Percentiles rank a stretch among this genome's conserved stretches.
Conservation (phyloP, 2,888 invertebrate species). For the Troglohyphantes excavatus region DNA sequence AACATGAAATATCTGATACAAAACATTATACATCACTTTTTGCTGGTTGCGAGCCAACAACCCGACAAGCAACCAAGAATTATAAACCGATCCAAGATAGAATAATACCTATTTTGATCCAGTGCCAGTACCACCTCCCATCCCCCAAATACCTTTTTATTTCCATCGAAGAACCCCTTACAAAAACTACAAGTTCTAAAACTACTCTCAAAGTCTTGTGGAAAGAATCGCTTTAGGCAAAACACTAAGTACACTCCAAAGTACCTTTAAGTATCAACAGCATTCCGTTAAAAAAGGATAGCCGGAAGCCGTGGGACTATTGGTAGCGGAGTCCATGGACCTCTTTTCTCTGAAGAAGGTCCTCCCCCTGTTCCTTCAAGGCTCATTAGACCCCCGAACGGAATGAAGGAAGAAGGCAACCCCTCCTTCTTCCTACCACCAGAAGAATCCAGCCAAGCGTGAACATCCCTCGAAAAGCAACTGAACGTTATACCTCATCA, state of each 20-base stretch:
- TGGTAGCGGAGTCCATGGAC: neutral
- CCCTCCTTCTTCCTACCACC: slow-evolving; percentile 35
- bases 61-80: neutral
- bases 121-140: neutral
- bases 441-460: slow-evolving; percentile 48
- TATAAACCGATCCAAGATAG: neutral
- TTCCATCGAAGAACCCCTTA: neutral
- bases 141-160: neutral
- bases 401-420: slow-evolving; percentile 27
- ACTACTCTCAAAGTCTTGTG: neutral
- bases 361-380: slow-evolving; percentile 45
- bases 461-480: slow-evolving; percentile 52
- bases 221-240: neutral
- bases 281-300: slow-evolving; percentile 50
- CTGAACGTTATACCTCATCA: slow-evolving; percentile 75
- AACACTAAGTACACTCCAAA: slow-evolving; percentile 21
- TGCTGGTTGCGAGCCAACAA: neutral
- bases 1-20: neutral
- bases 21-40: neutral
- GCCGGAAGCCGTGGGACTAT: slow-evolving; percentile 55
- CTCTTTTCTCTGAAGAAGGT: slow-evolving; percentile 11
- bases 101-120: neutral
- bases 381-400: slow-evolving; percentile 56
- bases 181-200: neutral
- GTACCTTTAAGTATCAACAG: slow-evolving; percentile 55